These are phyloP conservation scores for Ceratosolen fusciceps DNA, from an alignment of 1,140 invertebrate species.

Conservation along the genomic window DNA sequence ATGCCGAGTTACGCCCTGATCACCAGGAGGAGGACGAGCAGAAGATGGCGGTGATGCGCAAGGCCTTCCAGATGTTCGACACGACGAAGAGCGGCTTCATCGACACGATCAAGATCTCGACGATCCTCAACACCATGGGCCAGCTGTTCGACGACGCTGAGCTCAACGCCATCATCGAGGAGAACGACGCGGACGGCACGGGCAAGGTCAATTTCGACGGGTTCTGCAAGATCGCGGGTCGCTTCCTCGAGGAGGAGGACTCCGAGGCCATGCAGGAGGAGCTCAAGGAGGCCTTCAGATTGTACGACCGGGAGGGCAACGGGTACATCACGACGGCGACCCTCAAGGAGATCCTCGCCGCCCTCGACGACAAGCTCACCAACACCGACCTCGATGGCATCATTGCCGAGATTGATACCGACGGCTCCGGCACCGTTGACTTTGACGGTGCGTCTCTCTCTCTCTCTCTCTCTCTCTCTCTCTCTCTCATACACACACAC, in stretches of 20 bases:
- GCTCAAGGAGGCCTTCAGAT: slow-evolving; percentile 93
- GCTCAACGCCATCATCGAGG: slow-evolving; percentile 84
- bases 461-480: not conserved
- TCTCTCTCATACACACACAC: not conserved
- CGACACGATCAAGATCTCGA: slow-evolving; percentile 89
- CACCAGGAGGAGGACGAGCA: slow-evolving; percentile 82
- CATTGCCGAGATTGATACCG: slow-evolving; percentile 94
- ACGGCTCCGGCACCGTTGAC: slow-evolving; percentile 92
- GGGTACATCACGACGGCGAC: slow-evolving; percentile 94
- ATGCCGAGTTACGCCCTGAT: slow-evolving; percentile 2
- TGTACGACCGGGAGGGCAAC: slow-evolving; percentile 87
- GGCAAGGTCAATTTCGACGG: slow-evolving; percentile 95
- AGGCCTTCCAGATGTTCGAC: slow-evolving; percentile 96
- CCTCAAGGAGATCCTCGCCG: slow-evolving; percentile 90
- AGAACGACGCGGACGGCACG: slow-evolving; percentile 86
- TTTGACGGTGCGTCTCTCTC: slow-evolving; percentile 79
- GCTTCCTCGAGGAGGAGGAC: slow-evolving; percentile 92
- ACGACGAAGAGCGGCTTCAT: slow-evolving; percentile 91
- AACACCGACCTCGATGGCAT: slow-evolving; percentile 89
- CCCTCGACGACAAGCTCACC: slow-evolving; percentile 91
- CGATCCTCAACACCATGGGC: slow-evolving; percentile 94
- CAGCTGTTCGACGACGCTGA: slow-evolving; percentile 92
- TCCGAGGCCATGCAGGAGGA: slow-evolving; percentile 95
- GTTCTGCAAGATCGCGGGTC: slow-evolving; percentile 90
- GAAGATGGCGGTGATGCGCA: slow-evolving; percentile 89